Base-by-base conservation (phyloP, 1,140 invertebrate species). In the Aleiodes sp. region DNA sequence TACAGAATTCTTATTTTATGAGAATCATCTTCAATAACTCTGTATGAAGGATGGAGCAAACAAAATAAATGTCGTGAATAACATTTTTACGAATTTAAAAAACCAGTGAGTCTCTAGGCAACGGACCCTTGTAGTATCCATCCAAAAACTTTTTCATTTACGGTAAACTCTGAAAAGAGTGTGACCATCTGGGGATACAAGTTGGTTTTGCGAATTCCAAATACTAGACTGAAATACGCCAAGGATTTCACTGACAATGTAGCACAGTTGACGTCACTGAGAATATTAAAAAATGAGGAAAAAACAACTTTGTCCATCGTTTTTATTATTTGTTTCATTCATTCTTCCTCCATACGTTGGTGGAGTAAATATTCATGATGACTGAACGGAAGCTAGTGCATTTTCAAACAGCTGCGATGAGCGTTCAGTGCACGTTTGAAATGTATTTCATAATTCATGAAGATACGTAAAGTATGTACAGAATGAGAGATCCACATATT, bases 131-230 rank as follows among this genome's bases (percentile, higher is more conserved):
- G 43, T 76, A 76, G 75, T 78, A 79, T 79, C 78, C 74, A 79
- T 79, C 68, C 68, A 69, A 79, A 79, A 79, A 78, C 66, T 79
- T 79, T 52, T 79, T 77, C 78, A 79, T 79, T 74, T 73, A 70
- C 71, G 68, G 56, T 70, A 72, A 65, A 56, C 70, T 61, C 8
- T 21, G 19, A 31, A n/a, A 24, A 21, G 21, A 24, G 46, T 24
- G 10, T 52, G 46, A 52, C 46, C 46, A 26, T 1, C 26, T 24
- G 46, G 21, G 19, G 19, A 2, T 16, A 2, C 21, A 52, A 52
- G 16, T 12, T 52, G 16, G 46, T 52, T 24, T 52, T n/a, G n/a
- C 4, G 2, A 12, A 52, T 21, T n/a, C n/a, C n/a, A n/a, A n/a
- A n/a, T n/a, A n/a, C n/a, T n/a, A n/a, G n/a, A n/a, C n/a, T n/a